phyloP scores from a whole-genome alignment of 1,140 invertebrate species.

The Drosophila sulfurigaster region DNA sequence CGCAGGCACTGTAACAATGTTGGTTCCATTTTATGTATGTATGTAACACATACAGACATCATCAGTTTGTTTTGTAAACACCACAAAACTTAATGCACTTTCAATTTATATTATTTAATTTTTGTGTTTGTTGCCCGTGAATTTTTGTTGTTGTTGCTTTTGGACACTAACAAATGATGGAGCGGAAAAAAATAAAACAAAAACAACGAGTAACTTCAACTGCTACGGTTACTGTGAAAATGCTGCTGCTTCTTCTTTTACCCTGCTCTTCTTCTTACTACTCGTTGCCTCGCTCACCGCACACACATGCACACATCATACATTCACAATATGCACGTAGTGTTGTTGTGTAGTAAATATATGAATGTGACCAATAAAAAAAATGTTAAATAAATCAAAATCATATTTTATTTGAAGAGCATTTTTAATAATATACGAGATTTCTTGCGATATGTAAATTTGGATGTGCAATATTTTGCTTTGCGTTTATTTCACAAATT shows the following conservation, averaged over 20 bases:
- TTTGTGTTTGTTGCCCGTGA: constrained; percentile 15
- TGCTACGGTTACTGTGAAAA: constrained; percentile 45
- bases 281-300: constrained; percentile 47
- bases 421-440: constrained; percentile 35
- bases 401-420: constrained; percentile 30
- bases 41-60: constrained; percentile 9
- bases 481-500: constrained; percentile 64
- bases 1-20: constrained; percentile 36
- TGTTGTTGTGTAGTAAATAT: constrained; percentile 21
- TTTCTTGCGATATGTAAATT: constrained; percentile 25
- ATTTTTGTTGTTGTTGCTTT: constrained; percentile 4
- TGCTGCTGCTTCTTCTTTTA: constrained; percentile 8
- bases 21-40: constrained; percentile 36
- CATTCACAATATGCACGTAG: constrained; percentile 22
- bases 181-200: constrained; percentile 51
- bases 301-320: constrained; percentile 21
- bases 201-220: constrained; percentile 61
- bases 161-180: constrained; percentile 31
- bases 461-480: constrained; percentile 48
- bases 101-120: constrained; percentile 7
- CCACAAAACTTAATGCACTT: constrained; percentile 24
- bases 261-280: constrained; percentile 48
- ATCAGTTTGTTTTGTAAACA: constrained; percentile 21
- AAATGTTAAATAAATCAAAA: constrained; percentile 37
- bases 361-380: constrained; percentile 32